These are phyloP conservation scores for Tympanuchus pallidicinctus DNA, from an alignment of 2,113 vertebrate species.

Conservation along the genomic window DNA sequence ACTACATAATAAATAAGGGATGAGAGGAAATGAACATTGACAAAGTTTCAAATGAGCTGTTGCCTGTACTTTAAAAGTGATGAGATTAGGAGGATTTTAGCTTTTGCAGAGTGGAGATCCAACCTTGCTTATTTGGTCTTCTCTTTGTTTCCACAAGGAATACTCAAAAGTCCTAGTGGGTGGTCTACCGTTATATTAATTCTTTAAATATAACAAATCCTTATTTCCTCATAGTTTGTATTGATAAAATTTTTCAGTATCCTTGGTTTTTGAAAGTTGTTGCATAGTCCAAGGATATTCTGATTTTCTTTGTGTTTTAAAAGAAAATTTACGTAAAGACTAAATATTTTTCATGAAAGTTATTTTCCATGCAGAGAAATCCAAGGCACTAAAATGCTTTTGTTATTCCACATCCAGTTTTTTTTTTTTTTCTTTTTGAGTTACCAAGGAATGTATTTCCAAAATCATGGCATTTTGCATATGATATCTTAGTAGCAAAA, in stretches of 20 bases:
- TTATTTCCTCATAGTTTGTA: not conserved
- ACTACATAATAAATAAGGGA: constrained; percentile 63
- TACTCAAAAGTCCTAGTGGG: not conserved
- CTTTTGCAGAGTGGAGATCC: not conserved
- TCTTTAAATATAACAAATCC: not conserved
- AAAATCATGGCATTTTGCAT: not conserved
- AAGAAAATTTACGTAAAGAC: not conserved
- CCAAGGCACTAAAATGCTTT: not conserved
- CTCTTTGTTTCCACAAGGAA: not conserved
- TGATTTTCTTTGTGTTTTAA: not conserved
- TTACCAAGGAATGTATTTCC: not conserved
- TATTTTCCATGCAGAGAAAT: not conserved
- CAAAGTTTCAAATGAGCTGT: not conserved
- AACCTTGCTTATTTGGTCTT: not conserved
- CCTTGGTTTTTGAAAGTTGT: not conserved
- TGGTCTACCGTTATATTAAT: not conserved
- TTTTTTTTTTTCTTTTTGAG: not conserved
- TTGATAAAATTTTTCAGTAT: not conserved
- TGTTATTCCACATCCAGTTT: not conserved
- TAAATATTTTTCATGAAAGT: not conserved
- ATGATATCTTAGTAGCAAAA: not conserved
- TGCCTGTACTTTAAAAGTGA: not conserved
- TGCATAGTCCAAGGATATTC: not conserved
- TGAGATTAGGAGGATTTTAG: not conserved
- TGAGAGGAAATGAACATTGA: not conserved